Evolutionary conservation across 2,113 vertebrate species (phyloP), one percentile per base, ranked within the genome.

Genomic region (Phaethon lepturus): DNA sequence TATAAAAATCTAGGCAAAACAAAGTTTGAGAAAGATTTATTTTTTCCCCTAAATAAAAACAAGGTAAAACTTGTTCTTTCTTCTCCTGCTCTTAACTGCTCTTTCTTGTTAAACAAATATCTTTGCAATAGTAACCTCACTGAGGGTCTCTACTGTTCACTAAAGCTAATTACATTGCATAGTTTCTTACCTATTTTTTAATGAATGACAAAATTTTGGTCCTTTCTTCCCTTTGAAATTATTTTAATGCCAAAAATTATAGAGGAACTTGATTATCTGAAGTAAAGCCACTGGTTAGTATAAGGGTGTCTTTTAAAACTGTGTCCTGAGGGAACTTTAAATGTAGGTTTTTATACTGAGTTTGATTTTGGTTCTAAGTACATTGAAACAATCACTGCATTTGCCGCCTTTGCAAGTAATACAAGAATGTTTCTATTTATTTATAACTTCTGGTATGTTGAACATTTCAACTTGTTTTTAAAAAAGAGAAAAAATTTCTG

Each of bases 111-210:
- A 49, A 19, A 92, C 13, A 67, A 76, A 40, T 69, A 52, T 29
- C 22, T 72, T 59, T n/a, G 17, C 10, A 68, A 33, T 11, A 77
- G 6, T 42, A 94, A 83, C 49, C 53, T 91, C 86, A 91, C 56
- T 80, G 86, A 91, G 59, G 84, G 45, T 91, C 83, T 97, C 86
- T 95, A 75, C 71, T 66, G 52, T 88, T 86, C 67, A 84, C 5
- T 86, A 47, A 64, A 80, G 13, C 8, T 82, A 82, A 75, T 79
- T 73, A 50, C 9, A 29, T 44, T 67, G 9, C 33, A 40, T 26
- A 49, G 22, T 81, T 64, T 63, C 52, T 40, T 71, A 44, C 7
- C 5, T 77, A 25, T 33, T 88, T 86, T 67, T 72, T 45, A 66
- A 84, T 60, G 18, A 91, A 49, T 84, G 1, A 19, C 11, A 11